Conservation (phyloP, 2,797 vertebrate species). For the Hippopotamyrus pictus region DNA sequence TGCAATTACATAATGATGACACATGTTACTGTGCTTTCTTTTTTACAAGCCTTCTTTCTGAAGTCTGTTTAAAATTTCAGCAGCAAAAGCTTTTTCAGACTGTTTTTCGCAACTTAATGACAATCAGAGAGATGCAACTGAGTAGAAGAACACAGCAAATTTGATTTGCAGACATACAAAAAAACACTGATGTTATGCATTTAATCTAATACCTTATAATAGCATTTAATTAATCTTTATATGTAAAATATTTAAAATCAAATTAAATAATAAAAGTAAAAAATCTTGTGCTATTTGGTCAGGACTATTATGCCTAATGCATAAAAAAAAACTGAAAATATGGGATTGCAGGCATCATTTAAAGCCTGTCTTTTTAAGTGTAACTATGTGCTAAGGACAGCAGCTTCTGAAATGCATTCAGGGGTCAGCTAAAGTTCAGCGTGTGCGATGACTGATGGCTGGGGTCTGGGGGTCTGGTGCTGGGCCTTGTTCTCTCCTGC, state of each 20-base stretch:
- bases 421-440: slow-evolving; percentile 87
- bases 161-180: slow-evolving; percentile 27
- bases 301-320: slow-evolving; percentile 16
- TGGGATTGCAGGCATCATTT: background rate
- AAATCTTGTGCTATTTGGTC: background rate
- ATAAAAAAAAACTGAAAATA: slow-evolving; percentile 44
- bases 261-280: background rate
- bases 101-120: slow-evolving; percentile 55
- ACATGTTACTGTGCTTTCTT: slow-evolving; percentile 32
- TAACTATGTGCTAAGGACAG: slow-evolving; percentile 58
- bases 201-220: slow-evolving; percentile 48
- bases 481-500: slow-evolving; percentile 58
- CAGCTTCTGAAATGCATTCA: slow-evolving; percentile 59
- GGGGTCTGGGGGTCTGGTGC: slow-evolving; percentile 63
- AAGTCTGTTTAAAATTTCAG: slow-evolving; percentile 32
- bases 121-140: slow-evolving; percentile 34
- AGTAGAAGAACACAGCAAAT: background rate
- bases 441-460: slow-evolving; percentile 71
- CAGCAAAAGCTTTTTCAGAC: slow-evolving; percentile 23
- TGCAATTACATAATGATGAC: background rate
- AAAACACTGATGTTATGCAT: slow-evolving; percentile 46
- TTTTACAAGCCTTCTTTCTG: slow-evolving; percentile 10
- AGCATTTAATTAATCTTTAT: slow-evolving; percentile 55
- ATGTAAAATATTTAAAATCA: background rate
- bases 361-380: slow-evolving; percentile 54